Base-by-base conservation (phyloP, 2,888 invertebrate species). In the Leptinotarsa peninsularis region DNA sequence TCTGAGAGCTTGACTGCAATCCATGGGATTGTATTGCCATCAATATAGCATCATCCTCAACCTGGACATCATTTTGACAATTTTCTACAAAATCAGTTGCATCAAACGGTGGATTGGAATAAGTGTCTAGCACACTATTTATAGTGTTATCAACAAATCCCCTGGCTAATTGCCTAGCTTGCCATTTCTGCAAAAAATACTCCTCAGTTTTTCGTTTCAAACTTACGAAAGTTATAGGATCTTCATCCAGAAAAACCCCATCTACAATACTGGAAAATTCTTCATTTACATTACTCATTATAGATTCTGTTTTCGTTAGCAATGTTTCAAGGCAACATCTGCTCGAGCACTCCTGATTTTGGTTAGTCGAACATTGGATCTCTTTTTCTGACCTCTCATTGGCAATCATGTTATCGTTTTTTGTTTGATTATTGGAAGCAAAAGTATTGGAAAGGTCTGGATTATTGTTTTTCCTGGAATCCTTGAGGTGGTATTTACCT, bases 21-120 rank as follows among this genome's bases (percentile, higher is more conserved):
- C 94, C 94, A 84, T 93, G 93, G 71, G 93, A 92, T 72, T 92
- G 92, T 82, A 94, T 94, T 4, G 94, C 94, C 93, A 93, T 94
- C 49, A 92, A 88, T 73, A 94, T 93, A 1, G 93, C 94, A 85
- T 93, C 92, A 83, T 93, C 92, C 87, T 93, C 93, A 83, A 93
- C 90, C 76, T 90, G 90, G 50, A 91, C 91, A 78, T 90, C 90
- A 63, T 89, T 90, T 13, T 90, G 90, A 54, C 90, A 86, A 79
- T 91, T 90, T 80, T 91, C 91, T 18, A 91, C 89, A 75, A 91
- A 90, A 75, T 91, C 90, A 21, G 89, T 89, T 50, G 90, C 90
- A 63, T 91, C 88, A 66, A 90, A 84, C 15, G 91, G 90, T 50
- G 89, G 88, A 21, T 81, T 79, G 78, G 90, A 90, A 89, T 91